These are phyloP conservation scores for Gnatocerus cornutus DNA, from an alignment of 2,888 invertebrate species.

Conservation along the genomic window DNA sequence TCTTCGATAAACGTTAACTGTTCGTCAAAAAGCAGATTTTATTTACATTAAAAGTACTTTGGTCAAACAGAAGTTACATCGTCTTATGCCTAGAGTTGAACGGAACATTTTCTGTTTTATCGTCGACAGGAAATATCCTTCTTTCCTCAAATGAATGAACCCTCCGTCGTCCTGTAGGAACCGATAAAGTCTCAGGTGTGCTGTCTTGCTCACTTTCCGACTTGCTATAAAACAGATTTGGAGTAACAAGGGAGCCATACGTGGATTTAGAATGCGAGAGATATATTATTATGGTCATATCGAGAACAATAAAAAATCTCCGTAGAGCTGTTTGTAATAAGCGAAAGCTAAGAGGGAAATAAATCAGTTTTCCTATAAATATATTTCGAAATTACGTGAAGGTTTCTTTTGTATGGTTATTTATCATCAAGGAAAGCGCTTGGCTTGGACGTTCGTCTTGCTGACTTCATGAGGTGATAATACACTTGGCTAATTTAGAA, in stretches of 20 bases:
- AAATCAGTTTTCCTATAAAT: constrained; percentile 12
- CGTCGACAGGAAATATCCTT: constrained; percentile 40
- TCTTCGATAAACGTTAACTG: neutral
- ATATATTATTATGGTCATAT: constrained; percentile 14
- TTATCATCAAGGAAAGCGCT: neutral
- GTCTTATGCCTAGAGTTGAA: constrained; percentile 64
- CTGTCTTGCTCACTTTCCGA: constrained; percentile 58
- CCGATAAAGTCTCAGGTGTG: constrained; percentile 59
- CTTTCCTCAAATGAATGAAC: constrained; percentile 65
- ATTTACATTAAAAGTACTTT: neutral
- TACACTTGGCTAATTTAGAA: constrained; percentile 13
- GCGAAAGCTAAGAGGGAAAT: constrained; percentile 8
- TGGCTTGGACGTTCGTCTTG: neutral
- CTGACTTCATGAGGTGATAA: constrained; percentile 12
- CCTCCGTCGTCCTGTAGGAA: constrained; percentile 63
- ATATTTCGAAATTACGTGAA: neutral
- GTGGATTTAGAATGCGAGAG: constrained; percentile 23
- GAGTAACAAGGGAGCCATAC: constrained; percentile 29
- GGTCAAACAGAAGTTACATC: constrained; percentile 59
- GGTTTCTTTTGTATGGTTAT: constrained; percentile 16
- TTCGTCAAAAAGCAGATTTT: neutral
- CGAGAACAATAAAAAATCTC: constrained; percentile 22
- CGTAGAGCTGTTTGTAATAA: constrained; percentile 19
- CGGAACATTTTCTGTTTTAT: constrained; percentile 52
- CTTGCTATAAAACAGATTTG: constrained; percentile 56